Evolutionary conservation across 2,113 vertebrate species (phyloP).

Genomic region (Spea multiplicata): DNA sequence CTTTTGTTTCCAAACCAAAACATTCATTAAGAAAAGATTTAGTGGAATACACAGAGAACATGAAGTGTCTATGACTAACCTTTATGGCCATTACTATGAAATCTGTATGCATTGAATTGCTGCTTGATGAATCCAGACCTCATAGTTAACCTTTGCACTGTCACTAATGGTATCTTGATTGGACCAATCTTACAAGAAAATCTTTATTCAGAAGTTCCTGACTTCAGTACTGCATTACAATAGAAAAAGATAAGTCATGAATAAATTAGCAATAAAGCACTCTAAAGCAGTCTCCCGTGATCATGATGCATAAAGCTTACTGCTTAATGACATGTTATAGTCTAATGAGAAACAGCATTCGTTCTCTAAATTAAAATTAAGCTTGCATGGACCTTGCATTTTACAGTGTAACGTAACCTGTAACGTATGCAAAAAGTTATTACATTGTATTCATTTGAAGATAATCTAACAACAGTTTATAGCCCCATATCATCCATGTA

Average conservation of each 20-base stretch:
- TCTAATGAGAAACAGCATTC: constrained; percentile 48
- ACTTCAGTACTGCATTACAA: constrained; percentile 38
- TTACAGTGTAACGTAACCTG: constrained; percentile 40
- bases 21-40: neutral
- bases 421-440: constrained; percentile 37
- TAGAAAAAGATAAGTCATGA: constrained; percentile 43
- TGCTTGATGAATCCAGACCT: constrained; percentile 18
- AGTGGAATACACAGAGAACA: neutral
- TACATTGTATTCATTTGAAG: constrained; percentile 38
- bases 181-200: constrained; percentile 42
- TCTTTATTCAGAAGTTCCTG: constrained; percentile 45
- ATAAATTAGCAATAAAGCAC: constrained; percentile 48
- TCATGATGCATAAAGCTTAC: constrained; percentile 47
- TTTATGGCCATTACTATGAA: neutral
- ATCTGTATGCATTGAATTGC: constrained; percentile 1
- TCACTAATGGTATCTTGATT: constrained; percentile 42
- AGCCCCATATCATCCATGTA: neutral
- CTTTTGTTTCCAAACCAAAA: neutral
- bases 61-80: constrained; percentile 16
- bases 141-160: constrained; percentile 37
- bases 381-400: constrained; percentile 25
- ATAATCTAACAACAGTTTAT: constrained; percentile 19
- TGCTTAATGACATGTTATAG: constrained; percentile 46
- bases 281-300: constrained; percentile 43
- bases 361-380: constrained; percentile 45